Conservation (phyloP, 2,797 vertebrate species). For the Sebastes nivosus region DNA sequence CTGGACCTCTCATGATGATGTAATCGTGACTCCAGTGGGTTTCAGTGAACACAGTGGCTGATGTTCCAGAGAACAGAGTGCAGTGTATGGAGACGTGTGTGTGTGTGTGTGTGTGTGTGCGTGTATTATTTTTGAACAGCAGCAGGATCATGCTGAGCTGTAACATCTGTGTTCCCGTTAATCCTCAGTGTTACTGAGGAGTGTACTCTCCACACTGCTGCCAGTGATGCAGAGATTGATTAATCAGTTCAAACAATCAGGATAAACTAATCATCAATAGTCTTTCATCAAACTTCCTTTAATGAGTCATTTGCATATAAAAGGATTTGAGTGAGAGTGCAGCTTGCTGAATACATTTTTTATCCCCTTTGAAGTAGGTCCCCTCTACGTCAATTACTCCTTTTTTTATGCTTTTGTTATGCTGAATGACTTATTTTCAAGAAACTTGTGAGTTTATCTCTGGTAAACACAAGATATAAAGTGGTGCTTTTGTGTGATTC, state of each 20-base stretch:
- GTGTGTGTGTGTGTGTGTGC: neutral
- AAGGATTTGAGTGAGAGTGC: neutral
- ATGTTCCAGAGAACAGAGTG: conserved; percentile 12
- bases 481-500: neutral
- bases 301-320: conserved; percentile 2
- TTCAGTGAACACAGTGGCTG: conserved; percentile 28
- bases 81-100: neutral
- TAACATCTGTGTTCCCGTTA: conserved; percentile 61
- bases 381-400: neutral
- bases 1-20: conserved; percentile 62
- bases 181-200: conserved; percentile 1
- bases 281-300: conserved; percentile 1
- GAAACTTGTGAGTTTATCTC: too few species aligned
- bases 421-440: too few species aligned
- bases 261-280: conserved; percentile 2
- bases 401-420: too few species aligned
- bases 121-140: neutral
- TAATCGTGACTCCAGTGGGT: conserved; percentile 49
- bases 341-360: neutral
- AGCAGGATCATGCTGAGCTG: conserved; percentile 1
- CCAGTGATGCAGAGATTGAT: neutral
- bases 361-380: neutral
- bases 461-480: too few species aligned
- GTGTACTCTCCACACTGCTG: neutral
- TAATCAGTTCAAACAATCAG: neutral